phyloP scores from a whole-genome alignment of 1,140 invertebrate genomes.

The Drosophila orosa region DNA sequence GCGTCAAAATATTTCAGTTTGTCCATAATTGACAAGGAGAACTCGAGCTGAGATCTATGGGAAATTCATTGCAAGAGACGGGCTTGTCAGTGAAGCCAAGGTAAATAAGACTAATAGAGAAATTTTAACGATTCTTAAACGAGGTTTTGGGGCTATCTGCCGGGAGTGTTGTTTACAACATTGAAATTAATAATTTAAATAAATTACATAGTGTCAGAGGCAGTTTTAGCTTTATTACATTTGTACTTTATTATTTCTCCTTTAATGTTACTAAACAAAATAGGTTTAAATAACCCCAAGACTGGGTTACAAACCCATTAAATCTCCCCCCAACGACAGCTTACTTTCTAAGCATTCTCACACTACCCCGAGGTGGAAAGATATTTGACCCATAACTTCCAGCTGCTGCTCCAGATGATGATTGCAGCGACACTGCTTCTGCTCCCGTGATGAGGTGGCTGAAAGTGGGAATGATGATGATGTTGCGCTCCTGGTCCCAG shows the following conservation, averaged over 20 bases:
- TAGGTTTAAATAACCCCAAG: background rate
- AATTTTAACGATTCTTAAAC: background rate
- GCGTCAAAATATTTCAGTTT: slow-evolving; percentile 19
- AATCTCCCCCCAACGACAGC: background rate
- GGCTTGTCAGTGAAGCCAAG: background rate
- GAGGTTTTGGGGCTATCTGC: background rate
- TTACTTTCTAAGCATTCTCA: slow-evolving; percentile 4
- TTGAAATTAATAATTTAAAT: background rate
- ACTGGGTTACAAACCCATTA: slow-evolving; percentile 11
- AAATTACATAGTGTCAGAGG: background rate
- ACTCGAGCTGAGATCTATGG: background rate
- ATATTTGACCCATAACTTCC: slow-evolving; percentile 33
- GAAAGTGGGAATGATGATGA: slow-evolving; percentile 31
- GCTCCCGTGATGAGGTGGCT: slow-evolving; percentile 24
- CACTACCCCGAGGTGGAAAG: background rate
- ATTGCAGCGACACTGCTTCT: slow-evolving; percentile 3
- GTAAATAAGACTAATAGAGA: background rate
- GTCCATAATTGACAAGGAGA: slow-evolving; percentile 8
- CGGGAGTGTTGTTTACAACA: background rate
- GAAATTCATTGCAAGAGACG: background rate
- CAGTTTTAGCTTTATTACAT: background rate
- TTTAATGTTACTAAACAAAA: background rate
- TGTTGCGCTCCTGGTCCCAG: slow-evolving; percentile 25
- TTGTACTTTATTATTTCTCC: background rate
- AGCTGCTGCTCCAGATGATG: slow-evolving; percentile 30